phyloP scores from a whole-genome alignment of 2,888 invertebrate genomes.

The Oasisia sp. region DNA sequence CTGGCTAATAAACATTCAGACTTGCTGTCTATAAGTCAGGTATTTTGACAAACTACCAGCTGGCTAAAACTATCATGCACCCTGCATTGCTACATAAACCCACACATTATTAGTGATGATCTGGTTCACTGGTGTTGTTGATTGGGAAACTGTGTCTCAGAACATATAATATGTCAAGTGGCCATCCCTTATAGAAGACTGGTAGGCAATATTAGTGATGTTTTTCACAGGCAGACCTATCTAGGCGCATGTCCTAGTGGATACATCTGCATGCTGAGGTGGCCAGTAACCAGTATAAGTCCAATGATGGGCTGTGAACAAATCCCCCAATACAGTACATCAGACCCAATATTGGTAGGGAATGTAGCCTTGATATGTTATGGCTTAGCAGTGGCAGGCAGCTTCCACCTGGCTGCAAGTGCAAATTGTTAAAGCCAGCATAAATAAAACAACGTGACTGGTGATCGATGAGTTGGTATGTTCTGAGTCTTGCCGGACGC shows the following conservation, averaged over 20 bases:
- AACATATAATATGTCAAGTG: neutral
- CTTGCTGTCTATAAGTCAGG: too few species aligned
- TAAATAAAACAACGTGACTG: neutral
- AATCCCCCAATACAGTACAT: neutral
- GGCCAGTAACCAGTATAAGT: neutral
- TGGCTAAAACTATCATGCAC: too few species aligned
- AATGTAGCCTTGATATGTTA: neutral
- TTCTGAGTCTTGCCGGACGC: neutral
- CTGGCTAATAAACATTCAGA: too few species aligned
- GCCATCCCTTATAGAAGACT: neutral
- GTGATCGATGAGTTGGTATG: neutral
- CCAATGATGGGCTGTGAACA: neutral
- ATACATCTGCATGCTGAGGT: neutral
- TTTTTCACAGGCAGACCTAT: neutral
- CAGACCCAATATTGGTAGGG: neutral
- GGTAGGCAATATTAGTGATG: neutral
- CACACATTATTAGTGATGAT: neutral
- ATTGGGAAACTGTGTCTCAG: neutral
- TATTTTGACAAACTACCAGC: too few species aligned
- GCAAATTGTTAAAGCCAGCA: neutral
- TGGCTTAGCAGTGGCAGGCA: neutral
- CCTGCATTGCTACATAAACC: too few species aligned
- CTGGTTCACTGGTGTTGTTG: neutral
- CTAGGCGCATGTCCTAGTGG: neutral
- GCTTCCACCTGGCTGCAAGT: neutral